These are phyloP conservation scores for Prionace glauca DNA, from an alignment of 2,797 vertebrate species.

Conservation along the genomic window DNA sequence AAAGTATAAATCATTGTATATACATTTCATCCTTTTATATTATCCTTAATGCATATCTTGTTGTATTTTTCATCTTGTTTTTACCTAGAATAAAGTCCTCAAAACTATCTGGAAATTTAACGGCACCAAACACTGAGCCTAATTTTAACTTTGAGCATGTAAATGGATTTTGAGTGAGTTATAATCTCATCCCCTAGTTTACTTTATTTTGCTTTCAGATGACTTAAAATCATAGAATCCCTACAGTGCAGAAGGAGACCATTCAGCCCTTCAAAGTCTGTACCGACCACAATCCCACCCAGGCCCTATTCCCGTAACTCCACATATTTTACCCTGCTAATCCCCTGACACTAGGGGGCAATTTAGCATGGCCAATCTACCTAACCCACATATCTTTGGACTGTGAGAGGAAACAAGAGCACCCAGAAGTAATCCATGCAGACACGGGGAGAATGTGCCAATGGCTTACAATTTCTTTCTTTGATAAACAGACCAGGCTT, in stretches of 20 bases:
- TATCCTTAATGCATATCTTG: not conserved
- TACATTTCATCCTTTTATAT: not conserved
- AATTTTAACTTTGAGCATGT: not conserved
- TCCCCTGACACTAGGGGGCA: too few relatives aligned
- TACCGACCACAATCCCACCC: too few relatives aligned
- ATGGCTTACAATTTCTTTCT: not conserved
- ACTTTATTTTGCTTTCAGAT: not conserved
- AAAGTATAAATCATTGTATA: not conserved
- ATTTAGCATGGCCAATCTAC: too few relatives aligned
- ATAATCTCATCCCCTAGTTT: not conserved
- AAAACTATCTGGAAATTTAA: not conserved
- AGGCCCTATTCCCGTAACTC: too few relatives aligned
- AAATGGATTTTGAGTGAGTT: not conserved
- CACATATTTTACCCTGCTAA: too few relatives aligned
- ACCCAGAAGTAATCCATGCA: too few relatives aligned
- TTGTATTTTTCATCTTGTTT: not conserved
- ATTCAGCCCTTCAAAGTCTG: too few relatives aligned
- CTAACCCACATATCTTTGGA: too few relatives aligned
- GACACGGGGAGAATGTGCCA: not conserved
- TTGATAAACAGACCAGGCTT: not conserved
- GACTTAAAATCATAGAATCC: too few relatives aligned
- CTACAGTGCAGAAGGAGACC: too few relatives aligned
- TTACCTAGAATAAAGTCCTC: not conserved
- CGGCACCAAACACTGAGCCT: not conserved
- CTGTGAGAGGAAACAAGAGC: too few relatives aligned